These are phyloP conservation scores for Meganola albula DNA, from an alignment of 2,888 invertebrate species.

Conservation along the genomic window DNA sequence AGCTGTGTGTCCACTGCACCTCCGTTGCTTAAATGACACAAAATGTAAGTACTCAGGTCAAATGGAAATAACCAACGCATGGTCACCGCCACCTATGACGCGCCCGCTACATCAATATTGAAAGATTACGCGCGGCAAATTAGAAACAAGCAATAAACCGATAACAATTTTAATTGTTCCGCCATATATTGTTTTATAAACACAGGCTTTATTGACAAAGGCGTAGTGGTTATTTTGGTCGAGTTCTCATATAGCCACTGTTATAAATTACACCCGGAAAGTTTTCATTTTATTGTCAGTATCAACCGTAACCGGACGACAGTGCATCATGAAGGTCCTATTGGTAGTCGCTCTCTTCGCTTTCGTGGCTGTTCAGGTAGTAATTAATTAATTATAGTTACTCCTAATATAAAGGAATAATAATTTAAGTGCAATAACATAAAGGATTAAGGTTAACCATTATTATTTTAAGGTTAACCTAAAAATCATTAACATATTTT, in stretches of 20 bases:
- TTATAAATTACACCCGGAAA: slow-evolving; percentile 48
- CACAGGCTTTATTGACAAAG: slow-evolving; percentile 37
- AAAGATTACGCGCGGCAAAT: slow-evolving; percentile 29
- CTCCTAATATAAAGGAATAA: no score
- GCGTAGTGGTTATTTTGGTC: slow-evolving; percentile 45
- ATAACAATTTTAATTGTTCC: slow-evolving; percentile 55
- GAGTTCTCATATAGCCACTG: slow-evolving; percentile 21
- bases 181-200: slow-evolving; percentile 51
- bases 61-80: no score
- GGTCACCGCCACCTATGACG: slow-evolving; percentile 17
- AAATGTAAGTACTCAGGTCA: no score
- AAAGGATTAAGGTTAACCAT: no score
- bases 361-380: slow-evolving; percentile 59
- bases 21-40: no score
- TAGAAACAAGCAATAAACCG: slow-evolving; percentile 37
- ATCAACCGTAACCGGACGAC: slow-evolving; percentile 13
- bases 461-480: no score
- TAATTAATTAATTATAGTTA: no score
- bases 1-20: no score
- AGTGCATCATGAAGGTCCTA: slow-evolving; percentile 51
- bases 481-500: no score
- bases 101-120: slow-evolving; percentile 22
- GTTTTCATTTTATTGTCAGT: slow-evolving; percentile 31
- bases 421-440: no score
- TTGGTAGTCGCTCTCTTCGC: slow-evolving; percentile 48